Base-by-base conservation (phyloP, 2,797 vertebrate species). In the Sebastes hopkinsi region DNA sequence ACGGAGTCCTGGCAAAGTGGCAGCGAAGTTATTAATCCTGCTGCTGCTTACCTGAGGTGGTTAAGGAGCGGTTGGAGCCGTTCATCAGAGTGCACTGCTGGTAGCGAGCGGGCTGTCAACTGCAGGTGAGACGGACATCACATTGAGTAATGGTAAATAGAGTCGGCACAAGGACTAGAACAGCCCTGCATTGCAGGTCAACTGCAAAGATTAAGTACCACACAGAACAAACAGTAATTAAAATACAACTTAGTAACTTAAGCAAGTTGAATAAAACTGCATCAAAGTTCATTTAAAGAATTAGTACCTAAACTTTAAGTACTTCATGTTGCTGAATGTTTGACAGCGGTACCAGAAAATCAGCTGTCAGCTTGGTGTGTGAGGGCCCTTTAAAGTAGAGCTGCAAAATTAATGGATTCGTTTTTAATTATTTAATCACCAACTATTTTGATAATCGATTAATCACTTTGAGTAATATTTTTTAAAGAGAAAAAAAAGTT, bases 21-120 rank as follows among this genome's bases (percentile, higher is more conserved):
- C 72, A 71, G 79, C 29, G 23, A 80, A 67, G 69, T 77, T 89
- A 83, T 90, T 75, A 79, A 81, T 87, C 71, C 77, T n/a, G 36
- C 61, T 25, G 42, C 64, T 77, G 72, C 81, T 95, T 97, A 99
- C 99, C 98, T 99, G 95, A 99, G 97, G 93, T 98, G 98, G 93
- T 86, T 98, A 72, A 99, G 97, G 79, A 99, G 96, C 80, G 99
- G 98, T 66, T 98, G 97, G 34, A 99, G 96, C 75, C 99, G 96
- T 93, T 99, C 98, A 72, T 99, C 99, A 82, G 97, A 97, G 84
- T 99, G 98, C 87, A 99, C 93, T 3, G 95, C 91, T 75, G 98
- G 99, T 79, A 99, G 92, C 0, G 97, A 98, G 87, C 98, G 95
- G 36, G 97, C 98, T 9, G 98, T 97, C 91, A 99, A 79, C 99